A percentile compares a stretch with the other conserved stretches of the same genome.
Evolutionary conservation across 1,140 invertebrate genomes (phyloP).

Genomic region (Drosophila erecta): DNA sequence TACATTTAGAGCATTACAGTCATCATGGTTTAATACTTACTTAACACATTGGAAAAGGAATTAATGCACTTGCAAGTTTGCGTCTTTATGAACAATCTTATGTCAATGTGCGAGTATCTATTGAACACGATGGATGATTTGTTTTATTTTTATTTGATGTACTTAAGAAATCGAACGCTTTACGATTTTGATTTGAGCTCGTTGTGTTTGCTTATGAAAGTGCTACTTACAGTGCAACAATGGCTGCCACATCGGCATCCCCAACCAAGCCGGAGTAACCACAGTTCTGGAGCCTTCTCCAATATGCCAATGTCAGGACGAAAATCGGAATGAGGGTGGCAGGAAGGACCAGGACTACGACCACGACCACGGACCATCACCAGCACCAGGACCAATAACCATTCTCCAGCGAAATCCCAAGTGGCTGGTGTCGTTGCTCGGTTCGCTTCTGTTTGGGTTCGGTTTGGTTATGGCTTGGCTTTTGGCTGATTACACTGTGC

Average conservation of each 20-base stretch:
- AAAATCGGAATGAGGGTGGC: neutral
- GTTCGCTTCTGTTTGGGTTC: constrained; percentile 42
- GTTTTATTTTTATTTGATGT: constrained; percentile 56
- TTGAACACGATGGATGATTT: constrained; percentile 27
- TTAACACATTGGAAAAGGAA: no score
- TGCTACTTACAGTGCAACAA: constrained; percentile 47
- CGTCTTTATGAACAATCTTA: no score
- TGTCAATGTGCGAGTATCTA: constrained; percentile 5
- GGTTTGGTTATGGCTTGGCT: constrained; percentile 32
- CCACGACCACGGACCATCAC: neutral
- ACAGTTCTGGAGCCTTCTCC: constrained; percentile 2
- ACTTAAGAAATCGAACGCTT: constrained; percentile 49
- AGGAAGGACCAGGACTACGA: no score
- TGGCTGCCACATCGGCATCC: constrained; percentile 19
- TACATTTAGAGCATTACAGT: no score
- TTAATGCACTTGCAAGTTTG: no score
- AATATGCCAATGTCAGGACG: constrained; percentile 1
- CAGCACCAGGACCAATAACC: constrained; percentile 20
- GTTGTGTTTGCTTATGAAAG: constrained; percentile 62
- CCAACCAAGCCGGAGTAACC: constrained; percentile 5
- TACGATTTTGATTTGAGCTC: constrained; percentile 48
- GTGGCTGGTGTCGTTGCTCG: constrained; percentile 60
- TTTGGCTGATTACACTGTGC: constrained; percentile 20
- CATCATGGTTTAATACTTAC: no score
- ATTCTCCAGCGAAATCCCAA: constrained; percentile 49